Conservation (phyloP, 2,113 vertebrate species). For the Alces alces region DNA sequence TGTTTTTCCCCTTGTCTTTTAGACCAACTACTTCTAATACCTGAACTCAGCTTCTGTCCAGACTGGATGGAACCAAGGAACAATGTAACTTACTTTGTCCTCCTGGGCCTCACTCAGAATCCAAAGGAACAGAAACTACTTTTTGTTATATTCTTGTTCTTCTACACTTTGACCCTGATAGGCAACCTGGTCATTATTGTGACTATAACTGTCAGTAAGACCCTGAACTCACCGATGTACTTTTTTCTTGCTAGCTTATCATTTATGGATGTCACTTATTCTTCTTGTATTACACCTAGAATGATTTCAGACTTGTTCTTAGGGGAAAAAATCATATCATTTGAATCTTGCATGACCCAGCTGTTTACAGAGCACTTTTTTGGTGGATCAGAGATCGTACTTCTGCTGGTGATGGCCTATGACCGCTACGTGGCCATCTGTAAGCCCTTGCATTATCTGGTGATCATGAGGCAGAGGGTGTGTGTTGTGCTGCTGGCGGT, state of each 20-base stretch:
- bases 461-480: neutral
- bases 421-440: neutral
- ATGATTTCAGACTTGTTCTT: neutral
- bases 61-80: neutral
- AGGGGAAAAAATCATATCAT: neutral
- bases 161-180: neutral
- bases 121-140: neutral
- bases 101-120: neutral
- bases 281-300: neutral
- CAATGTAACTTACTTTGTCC: neutral
- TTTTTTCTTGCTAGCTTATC: neutral
- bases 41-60: neutral
- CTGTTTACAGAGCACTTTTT: neutral
- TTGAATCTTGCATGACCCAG: neutral
- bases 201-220: neutral
- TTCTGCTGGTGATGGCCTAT: neutral
- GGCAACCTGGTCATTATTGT: neutral
- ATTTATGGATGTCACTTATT: neutral
- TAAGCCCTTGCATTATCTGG: neutral
- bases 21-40: neutral
- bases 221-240: neutral
- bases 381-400: neutral
- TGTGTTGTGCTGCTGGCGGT: accelerated
- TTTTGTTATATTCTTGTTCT: neutral
- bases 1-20: too few relatives aligned